Evolutionary conservation across 2,113 vertebrate species (phyloP).

Genomic region (Chloroceryle aenea): DNA sequence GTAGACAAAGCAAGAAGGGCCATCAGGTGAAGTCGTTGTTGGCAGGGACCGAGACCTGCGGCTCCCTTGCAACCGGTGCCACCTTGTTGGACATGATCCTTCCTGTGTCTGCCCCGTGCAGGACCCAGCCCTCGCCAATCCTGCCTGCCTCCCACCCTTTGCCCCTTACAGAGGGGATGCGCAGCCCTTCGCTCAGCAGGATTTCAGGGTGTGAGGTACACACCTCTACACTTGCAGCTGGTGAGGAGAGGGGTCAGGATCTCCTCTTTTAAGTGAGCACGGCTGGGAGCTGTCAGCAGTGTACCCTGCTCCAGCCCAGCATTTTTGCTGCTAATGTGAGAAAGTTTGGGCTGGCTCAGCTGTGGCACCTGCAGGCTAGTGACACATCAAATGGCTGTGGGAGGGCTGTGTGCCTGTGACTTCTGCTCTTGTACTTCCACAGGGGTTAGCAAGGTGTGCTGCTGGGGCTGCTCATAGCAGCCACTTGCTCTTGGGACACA

Average conservation of each 20-base stretch:
- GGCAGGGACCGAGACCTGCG: background rate
- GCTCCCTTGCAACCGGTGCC: background rate
- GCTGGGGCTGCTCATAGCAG: background rate
- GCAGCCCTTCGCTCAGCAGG: background rate
- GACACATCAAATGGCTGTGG: background rate
- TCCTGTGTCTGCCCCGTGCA: background rate
- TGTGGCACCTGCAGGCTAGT: accelerated
- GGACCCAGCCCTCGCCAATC: background rate
- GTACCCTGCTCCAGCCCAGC: background rate
- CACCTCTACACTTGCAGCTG: background rate
- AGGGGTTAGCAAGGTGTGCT: accelerated
- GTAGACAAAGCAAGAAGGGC: background rate
- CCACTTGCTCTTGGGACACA: accelerated
- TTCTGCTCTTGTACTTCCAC: background rate
- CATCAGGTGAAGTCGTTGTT: background rate
- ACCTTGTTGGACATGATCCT: background rate
- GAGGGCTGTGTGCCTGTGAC: background rate
- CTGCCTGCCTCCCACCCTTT: background rate
- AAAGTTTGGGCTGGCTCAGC: background rate
- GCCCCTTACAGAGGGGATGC: too few species aligned
- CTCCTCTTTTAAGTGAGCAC: background rate
- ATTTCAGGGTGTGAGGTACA: background rate
- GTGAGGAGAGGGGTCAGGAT: accelerated
- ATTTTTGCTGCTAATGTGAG: background rate
- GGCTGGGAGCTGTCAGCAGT: background rate